Evolutionary conservation across 2,113 vertebrate species (phyloP).

Genomic region (Nothoprocta perdicaria): DNA sequence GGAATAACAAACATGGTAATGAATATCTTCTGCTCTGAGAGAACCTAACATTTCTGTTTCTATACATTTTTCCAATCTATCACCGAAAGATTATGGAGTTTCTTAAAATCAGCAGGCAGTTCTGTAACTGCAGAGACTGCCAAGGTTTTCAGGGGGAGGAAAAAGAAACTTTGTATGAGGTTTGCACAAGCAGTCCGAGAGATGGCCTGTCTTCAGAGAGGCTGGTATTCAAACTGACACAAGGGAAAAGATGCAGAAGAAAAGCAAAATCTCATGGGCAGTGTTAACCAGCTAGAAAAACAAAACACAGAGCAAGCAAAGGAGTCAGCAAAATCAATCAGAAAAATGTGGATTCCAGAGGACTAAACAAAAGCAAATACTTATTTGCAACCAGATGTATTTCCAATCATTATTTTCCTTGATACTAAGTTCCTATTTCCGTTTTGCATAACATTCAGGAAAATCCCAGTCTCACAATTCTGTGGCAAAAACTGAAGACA

Average conservation of each 20-base stretch:
- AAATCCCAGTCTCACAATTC: not conserved
- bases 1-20: not conserved
- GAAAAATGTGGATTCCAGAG: not conserved
- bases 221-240: not conserved
- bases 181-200: not conserved
- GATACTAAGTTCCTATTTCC: not conserved
- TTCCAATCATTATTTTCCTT: not conserved
- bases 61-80: not conserved
- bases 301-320: not conserved
- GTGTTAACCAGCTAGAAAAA: not conserved
- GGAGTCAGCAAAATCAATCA: not conserved
- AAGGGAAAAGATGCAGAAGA: not conserved
- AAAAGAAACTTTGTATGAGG: not conserved
- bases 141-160: not conserved
- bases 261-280: not conserved
- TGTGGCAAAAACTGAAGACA: not conserved
- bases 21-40: not conserved
- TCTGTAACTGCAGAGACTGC: rapidly evolving
- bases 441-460: not conserved
- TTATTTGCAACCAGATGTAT: not conserved
- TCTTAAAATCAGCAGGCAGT: not conserved
- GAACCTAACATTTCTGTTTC: not conserved
- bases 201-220: not conserved
- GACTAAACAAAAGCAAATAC: not conserved
- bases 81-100: not conserved